phyloP scores from a whole-genome alignment of 2,113 vertebrate species.

The Gopherus evgoodei region DNA sequence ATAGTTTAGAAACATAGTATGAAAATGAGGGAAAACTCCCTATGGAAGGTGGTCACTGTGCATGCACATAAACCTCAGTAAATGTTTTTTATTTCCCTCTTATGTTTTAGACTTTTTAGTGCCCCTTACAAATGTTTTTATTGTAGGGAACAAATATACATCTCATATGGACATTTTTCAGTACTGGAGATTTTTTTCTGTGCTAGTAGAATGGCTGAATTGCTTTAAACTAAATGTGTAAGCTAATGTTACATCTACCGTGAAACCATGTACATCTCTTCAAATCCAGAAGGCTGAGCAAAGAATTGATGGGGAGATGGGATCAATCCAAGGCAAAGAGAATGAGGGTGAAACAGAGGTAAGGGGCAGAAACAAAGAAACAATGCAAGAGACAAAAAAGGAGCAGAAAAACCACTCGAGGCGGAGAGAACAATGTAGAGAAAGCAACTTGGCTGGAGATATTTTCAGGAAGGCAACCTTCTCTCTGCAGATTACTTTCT shows the following conservation, averaged over 20 bases:
- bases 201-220: neutral
- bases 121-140: neutral
- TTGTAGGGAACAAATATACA: neutral
- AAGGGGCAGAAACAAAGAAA: neutral
- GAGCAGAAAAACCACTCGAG: neutral
- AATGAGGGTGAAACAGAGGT: neutral
- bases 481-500: neutral
- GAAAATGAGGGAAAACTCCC: neutral
- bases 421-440: neutral
- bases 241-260: neutral
- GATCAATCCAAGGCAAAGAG: neutral
- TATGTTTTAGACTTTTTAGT: neutral
- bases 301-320: neutral
- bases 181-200: fast-evolving
- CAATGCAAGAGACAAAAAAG: neutral
- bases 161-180: neutral
- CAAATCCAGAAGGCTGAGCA: neutral
- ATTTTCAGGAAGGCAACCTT: neutral
- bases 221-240: neutral
- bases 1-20: neutral
- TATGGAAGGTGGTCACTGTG: neutral
- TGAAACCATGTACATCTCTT: neutral
- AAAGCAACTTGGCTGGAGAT: neutral
- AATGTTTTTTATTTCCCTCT: neutral
- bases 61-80: neutral